Evolutionary conservation across 2,888 invertebrate genomes (phyloP).

Genomic region (Epirrhoe alternata): DNA sequence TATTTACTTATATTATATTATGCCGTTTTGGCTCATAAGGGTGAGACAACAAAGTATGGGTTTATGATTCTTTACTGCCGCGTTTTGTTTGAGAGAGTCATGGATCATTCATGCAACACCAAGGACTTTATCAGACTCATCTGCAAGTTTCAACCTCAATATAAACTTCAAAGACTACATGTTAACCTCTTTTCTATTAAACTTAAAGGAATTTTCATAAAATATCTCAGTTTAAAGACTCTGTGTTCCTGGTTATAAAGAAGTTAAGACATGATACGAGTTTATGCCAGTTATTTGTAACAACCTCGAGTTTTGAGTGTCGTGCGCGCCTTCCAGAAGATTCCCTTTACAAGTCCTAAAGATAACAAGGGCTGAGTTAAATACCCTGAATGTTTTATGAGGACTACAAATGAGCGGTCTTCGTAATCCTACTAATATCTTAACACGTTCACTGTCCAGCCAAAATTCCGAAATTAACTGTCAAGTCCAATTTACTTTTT

Average conservation of each 20-base stretch:
- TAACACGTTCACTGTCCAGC: no score
- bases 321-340: slow-evolving; percentile 14
- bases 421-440: no score
- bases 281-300: slow-evolving; percentile 9
- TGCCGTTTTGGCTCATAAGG: slow-evolving; percentile 37
- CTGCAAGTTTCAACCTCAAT: background rate
- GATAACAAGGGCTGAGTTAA: slow-evolving; percentile 22
- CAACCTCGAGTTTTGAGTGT: slow-evolving; percentile 19
- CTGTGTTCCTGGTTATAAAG: slow-evolving; percentile 4
- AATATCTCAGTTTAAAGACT: background rate
- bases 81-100: background rate
- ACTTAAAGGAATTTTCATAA: background rate
- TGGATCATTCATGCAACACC: background rate
- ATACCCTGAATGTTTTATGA: slow-evolving; percentile 13
- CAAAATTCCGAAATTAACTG: no score
- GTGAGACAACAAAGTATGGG: slow-evolving; percentile 21
- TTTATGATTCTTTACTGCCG: slow-evolving; percentile 15
- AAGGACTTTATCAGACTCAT: background rate
- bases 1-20: slow-evolving; percentile 60
- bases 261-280: slow-evolving; percentile 12
- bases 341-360: slow-evolving; percentile 29
- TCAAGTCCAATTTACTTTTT: no score
- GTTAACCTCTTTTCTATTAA: no score
- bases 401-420: slow-evolving; percentile 6
- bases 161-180: background rate